Evolutionary conservation across 2,888 invertebrate genomes (phyloP), one percentile per base, ranked within the genome.

Genomic region (Spodoptera littoralis): DNA sequence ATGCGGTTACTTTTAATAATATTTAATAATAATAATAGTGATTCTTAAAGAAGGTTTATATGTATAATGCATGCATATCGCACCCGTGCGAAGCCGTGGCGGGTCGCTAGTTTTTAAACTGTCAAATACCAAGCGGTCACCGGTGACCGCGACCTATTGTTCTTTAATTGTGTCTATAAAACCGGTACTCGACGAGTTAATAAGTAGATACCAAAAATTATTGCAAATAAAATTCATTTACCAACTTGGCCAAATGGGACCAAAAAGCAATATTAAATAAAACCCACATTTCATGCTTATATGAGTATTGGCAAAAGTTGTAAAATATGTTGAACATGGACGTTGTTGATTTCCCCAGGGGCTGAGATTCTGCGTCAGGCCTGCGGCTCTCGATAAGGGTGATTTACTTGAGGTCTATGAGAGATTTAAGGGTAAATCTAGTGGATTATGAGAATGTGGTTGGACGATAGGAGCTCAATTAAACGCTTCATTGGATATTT

Each of bases 311-410:
- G 12, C 30, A 42, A 30, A 56, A 47, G 47, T 50, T 52, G 13
- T 46, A 56, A 64, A 56, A 57, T 70, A 53, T 43, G 18, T 9
- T 55, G 71, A 1, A 47, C 53, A 64, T 57, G 50, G 44, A 42
- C 8, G 8, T 22, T 24, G 11, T 30, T 58, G 60, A 76, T 72
- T 76, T 72, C 77, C 68, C 73, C 2, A 24, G 51, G 36, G 72
- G 11, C 30, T 41, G 22, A 3, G 41, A 55, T 53, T 62, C 60
- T 65, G 55, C 51, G 57, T 42, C 44, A 8, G 27, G 54, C 46
- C 46, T 44, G 47, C 9, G 49, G 43, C 53, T 64, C 60, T 65
- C 57, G 72, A 75, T 72, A 75, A 73, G 59, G 11, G 51, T 65
- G 58, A 76, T 70, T 58, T 73, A 73, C 49, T 47, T 30, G 18